A percentile compares a stretch with the other conserved stretches of the same genome.
These are phyloP conservation scores for Scyliorhinus canicula DNA, from an alignment of 2,797 vertebrate genomes.

Conservation along the genomic window DNA sequence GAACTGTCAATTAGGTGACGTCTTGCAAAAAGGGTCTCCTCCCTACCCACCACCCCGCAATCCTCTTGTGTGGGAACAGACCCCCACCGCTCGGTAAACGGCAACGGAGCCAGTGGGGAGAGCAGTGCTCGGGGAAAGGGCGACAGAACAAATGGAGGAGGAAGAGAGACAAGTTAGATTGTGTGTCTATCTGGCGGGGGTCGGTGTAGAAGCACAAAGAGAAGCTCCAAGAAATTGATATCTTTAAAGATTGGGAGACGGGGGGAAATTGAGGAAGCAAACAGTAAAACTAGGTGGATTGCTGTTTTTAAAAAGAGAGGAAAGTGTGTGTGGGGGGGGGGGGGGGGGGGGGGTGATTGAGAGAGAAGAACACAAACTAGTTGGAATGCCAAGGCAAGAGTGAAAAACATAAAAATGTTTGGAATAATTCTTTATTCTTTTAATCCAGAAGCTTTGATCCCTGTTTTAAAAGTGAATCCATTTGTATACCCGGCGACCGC, in stretches of 20 bases:
- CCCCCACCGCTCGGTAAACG: background rate
- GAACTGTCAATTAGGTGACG: slow-evolving; percentile 7
- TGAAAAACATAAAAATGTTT: too few species aligned
- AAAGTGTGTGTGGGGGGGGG: background rate
- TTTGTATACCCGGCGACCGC: background rate
- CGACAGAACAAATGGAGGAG: background rate
- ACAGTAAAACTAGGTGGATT: background rate
- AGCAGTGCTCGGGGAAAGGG: background rate
- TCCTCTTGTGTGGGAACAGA: background rate
- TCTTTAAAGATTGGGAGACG: background rate
- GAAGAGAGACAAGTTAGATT: background rate
- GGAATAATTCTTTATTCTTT: background rate
- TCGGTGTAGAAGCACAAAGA: too few species aligned
- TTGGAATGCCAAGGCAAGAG: background rate
- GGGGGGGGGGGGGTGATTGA: background rate
- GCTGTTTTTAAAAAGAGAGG: background rate
- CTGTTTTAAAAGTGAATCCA: background rate
- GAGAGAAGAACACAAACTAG: background rate
- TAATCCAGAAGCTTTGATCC: background rate
- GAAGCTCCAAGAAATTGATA: too few species aligned
- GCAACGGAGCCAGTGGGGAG: background rate
- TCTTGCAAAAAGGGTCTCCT: background rate
- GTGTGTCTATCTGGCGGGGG: too few species aligned
- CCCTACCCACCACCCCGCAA: background rate
- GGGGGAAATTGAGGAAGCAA: background rate